phyloP scores from a whole-genome alignment of 1,140 invertebrate genomes.

The Charaxes varanes region DNA sequence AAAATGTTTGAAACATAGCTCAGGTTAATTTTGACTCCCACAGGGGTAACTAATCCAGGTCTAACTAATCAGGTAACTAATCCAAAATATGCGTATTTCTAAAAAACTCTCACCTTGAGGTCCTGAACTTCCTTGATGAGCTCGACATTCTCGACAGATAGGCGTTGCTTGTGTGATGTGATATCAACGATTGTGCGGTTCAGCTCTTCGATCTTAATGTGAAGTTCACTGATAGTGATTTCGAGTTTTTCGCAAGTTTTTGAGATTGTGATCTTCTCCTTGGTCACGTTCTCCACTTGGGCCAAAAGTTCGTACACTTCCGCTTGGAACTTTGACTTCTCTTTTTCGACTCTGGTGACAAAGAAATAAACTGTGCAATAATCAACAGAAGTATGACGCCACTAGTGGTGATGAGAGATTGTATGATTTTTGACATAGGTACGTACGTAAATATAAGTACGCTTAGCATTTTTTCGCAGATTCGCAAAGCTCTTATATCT shows the following conservation, averaged over 20 bases:
- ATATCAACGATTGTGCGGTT: slow-evolving; percentile 96
- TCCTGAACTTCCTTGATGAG: slow-evolving; percentile 95
- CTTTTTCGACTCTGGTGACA: slow-evolving; percentile 91
- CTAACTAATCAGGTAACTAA: no score
- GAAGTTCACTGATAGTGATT: slow-evolving; percentile 89
- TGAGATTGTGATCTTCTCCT: slow-evolving; percentile 89
- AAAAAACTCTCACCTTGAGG: slow-evolving; percentile 79
- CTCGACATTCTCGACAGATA: slow-evolving; percentile 95
- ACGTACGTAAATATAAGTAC: slow-evolving; percentile 8
- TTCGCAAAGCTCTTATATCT: slow-evolving; percentile 29
- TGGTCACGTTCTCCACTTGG: slow-evolving; percentile 93
- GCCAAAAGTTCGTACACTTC: slow-evolving; percentile 96
- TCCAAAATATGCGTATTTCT: no score
- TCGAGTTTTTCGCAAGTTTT: slow-evolving; percentile 95
- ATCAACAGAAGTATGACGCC: slow-evolving; percentile 11
- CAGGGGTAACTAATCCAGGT: no score
- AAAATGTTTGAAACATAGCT: no score
- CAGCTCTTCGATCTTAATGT: slow-evolving; percentile 95
- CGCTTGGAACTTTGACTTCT: slow-evolving; percentile 96
- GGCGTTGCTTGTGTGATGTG: slow-evolving; percentile 90
- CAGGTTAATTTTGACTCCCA: no score
- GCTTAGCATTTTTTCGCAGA: slow-evolving; percentile 23
- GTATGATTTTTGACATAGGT: slow-evolving; percentile 7
- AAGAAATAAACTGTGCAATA: slow-evolving; percentile 39
- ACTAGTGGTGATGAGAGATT: no score